These are phyloP conservation scores for Epinotia ramella DNA, from an alignment of 2,888 invertebrate genomes.

Conservation along the genomic window DNA sequence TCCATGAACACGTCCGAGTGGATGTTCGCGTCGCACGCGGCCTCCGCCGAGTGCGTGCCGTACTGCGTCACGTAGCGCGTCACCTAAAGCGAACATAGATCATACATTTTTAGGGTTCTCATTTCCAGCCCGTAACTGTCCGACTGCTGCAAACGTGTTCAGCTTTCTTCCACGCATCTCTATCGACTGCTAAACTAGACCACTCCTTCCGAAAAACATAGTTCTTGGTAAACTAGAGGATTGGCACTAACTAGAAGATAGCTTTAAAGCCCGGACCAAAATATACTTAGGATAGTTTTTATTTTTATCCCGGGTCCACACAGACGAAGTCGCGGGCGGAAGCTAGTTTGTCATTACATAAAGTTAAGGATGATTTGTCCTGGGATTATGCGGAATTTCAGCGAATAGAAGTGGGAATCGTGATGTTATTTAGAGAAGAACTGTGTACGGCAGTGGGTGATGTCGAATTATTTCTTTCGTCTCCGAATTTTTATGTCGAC, in stretches of 20 bases:
- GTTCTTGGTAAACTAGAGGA: not conserved
- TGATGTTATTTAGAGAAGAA: not conserved
- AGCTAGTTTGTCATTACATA: too few relatives aligned
- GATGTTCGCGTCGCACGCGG: conserved; percentile 89
- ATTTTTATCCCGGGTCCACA: too few relatives aligned
- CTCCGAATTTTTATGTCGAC: too few relatives aligned
- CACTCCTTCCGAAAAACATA: not conserved
- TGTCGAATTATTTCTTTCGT: too few relatives aligned
- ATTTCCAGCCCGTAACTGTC: too few relatives aligned
- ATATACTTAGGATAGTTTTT: too few relatives aligned
- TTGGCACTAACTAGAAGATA: too few relatives aligned
- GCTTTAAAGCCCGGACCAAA: too few relatives aligned
- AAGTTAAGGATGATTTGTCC: not conserved
- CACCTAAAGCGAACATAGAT: conserved; percentile 69
- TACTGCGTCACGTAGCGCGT: conserved; percentile 90
- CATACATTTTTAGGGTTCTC: not conserved
- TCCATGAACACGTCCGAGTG: conserved; percentile 93
- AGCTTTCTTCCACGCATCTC: too few relatives aligned
- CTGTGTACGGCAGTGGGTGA: not conserved
- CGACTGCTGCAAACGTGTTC: too few relatives aligned
- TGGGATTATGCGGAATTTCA: not conserved
- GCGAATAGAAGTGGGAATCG: not conserved
- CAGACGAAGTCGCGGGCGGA: too few relatives aligned
- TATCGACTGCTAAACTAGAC: too few relatives aligned
- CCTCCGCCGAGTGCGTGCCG: conserved; percentile 85